These are phyloP conservation scores for Agonopterix subpropinquella DNA, from an alignment of 2,888 invertebrate species.

Conservation along the genomic window DNA sequence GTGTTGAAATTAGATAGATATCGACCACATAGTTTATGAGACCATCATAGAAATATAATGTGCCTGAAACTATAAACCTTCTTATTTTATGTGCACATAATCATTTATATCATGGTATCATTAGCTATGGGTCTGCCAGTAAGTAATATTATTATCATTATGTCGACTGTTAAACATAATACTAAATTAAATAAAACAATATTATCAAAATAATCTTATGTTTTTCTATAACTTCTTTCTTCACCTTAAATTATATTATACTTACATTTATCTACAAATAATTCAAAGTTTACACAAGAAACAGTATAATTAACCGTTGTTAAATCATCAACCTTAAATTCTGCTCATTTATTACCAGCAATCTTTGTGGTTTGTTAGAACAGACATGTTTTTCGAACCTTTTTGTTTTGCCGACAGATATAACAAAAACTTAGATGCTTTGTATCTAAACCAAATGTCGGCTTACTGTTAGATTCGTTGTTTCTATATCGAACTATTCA, in stretches of 20 bases:
- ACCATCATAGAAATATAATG: constrained; percentile 4
- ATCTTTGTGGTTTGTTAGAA: constrained; percentile 42
- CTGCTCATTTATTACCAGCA: constrained; percentile 25
- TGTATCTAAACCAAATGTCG: constrained; percentile 36
- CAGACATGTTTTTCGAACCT: constrained; percentile 24
- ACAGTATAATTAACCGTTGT: constrained; percentile 20
- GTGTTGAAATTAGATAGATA: constrained; percentile 45
- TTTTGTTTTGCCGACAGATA: constrained; percentile 39
- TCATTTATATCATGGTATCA: background rate
- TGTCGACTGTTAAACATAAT: constrained; percentile 55
- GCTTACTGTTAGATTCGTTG: constrained; percentile 51
- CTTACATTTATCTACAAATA: background rate
- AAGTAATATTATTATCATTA: constrained; percentile 30
- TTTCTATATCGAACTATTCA: constrained; percentile 47
- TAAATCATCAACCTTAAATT: constrained; percentile 24
- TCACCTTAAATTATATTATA: background rate
- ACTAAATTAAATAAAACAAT: constrained; percentile 48
- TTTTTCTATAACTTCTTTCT: constrained; percentile 11
- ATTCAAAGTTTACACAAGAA: constrained; percentile 21
- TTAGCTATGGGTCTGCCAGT: constrained; percentile 28
- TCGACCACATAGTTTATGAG: constrained; percentile 30
- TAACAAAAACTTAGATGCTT: constrained; percentile 36
- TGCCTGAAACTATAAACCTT: background rate
- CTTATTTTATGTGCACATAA: background rate
- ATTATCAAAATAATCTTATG: constrained; percentile 30